Conservation (phyloP, 2,113 vertebrate genomes). For the Phasianus colchicus region DNA sequence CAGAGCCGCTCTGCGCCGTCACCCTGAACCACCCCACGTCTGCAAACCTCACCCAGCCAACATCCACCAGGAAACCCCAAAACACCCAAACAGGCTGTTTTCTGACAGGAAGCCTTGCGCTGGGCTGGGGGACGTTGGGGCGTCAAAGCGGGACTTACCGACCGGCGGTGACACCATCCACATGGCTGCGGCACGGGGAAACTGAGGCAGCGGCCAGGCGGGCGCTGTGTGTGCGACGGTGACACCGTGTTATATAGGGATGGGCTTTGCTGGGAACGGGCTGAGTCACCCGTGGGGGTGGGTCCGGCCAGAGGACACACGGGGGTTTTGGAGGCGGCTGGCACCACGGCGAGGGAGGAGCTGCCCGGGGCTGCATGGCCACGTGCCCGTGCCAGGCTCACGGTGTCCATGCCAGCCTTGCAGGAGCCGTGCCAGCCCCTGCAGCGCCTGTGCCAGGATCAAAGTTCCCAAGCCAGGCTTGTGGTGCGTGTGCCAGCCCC, state of each 20-base stretch:
- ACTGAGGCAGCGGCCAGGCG: slow-evolving; percentile 8
- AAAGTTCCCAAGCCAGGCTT: not conserved
- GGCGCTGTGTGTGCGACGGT: not conserved
- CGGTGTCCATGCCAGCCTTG: not conserved
- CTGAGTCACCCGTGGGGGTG: slow-evolving; percentile 66
- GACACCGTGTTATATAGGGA: slow-evolving; percentile 57
- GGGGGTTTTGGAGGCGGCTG: slow-evolving; percentile 34
- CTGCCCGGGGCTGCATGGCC: not conserved
- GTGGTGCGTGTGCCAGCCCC: fast-evolving
- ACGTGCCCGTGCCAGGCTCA: not conserved
- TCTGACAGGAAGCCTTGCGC: fast-evolving
- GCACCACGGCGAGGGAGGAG: slow-evolving; percentile 56
- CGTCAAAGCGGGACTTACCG: slow-evolving; percentile 21
- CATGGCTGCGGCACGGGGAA: slow-evolving; percentile 46
- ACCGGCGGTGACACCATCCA: slow-evolving; percentile 56
- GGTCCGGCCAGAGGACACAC: slow-evolving; percentile 64
- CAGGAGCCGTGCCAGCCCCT: not conserved
- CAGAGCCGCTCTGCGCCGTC: not conserved
- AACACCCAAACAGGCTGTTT: not conserved
- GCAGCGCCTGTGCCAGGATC: not conserved
- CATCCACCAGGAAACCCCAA: not conserved
- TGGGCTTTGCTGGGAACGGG: not conserved
- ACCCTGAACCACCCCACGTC: not conserved
- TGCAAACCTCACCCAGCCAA: fast-evolving
- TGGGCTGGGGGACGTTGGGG: not conserved